Percentiles rank a stretch among this genome's conserved stretches.
phyloP scores from a whole-genome alignment of 1,140 invertebrate genomes.

The Diuraphis noxia region DNA sequence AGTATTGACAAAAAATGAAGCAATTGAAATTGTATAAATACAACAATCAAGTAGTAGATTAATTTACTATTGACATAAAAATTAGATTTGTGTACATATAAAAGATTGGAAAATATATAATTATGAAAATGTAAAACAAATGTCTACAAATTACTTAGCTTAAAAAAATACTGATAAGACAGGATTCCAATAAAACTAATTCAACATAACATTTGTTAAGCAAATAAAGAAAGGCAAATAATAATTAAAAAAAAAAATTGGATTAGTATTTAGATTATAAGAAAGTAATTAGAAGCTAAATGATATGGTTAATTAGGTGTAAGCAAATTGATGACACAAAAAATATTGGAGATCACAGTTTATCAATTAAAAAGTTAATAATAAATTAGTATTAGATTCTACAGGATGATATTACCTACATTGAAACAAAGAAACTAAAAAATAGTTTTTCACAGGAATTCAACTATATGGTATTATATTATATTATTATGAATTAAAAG shows the following conservation, averaged over 20 bases:
- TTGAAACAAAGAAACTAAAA: not conserved
- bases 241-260: not conserved
- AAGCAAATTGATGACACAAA: not conserved
- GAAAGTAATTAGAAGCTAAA: not conserved
- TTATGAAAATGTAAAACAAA: not conserved
- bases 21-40: not conserved
- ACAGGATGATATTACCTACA: not conserved
- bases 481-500: not conserved
- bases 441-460: not conserved
- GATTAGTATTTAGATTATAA: not conserved
- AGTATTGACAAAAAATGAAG: not conserved
- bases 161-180: not conserved
- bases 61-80: not conserved
- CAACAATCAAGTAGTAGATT: not conserved
- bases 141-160: not conserved
- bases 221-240: not conserved
- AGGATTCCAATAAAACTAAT: not conserved
- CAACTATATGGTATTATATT: not conserved
- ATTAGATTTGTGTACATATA: not conserved
- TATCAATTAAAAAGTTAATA: not conserved
- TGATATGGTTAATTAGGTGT: not conserved
- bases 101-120: not conserved
- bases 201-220: not conserved
- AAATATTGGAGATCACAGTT: not conserved
- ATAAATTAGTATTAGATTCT: not conserved